These are phyloP conservation scores for Dipodomys ordii DNA, from an alignment of 2,113 vertebrate genomes.

Conservation along the genomic window DNA sequence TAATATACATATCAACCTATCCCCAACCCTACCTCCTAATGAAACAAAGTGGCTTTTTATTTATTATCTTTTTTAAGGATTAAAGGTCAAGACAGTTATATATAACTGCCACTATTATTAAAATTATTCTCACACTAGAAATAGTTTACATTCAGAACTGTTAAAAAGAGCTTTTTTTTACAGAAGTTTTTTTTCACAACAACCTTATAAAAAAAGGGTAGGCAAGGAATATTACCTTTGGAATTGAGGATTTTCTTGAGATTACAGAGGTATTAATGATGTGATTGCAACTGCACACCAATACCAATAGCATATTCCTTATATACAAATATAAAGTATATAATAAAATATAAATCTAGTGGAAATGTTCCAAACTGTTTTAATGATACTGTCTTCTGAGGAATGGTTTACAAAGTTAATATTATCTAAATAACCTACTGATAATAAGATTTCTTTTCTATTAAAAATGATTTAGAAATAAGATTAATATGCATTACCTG, in stretches of 20 bases:
- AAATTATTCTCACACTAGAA: conserved; percentile 42
- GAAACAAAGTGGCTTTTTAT: conserved; percentile 57
- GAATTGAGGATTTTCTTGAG: background rate
- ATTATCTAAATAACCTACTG: conserved; percentile 7
- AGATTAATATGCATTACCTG: background rate
- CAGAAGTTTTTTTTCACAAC: conserved; percentile 15
- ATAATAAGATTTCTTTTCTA: conserved; percentile 39
- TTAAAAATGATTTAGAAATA: conserved; percentile 14
- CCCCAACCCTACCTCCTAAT: background rate
- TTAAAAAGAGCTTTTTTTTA: conserved; percentile 13
- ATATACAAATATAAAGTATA: background rate
- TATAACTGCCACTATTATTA: conserved; percentile 54
- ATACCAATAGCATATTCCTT: conserved; percentile 23
- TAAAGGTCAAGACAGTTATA: conserved; percentile 43
- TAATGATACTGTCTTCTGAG: conserved; percentile 25
- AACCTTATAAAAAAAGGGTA: conserved; percentile 4
- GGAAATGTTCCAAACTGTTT: conserved; percentile 10
- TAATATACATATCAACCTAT: conserved; percentile 26
- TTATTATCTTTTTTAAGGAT: conserved; percentile 35
- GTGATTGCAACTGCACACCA: conserved; percentile 12
- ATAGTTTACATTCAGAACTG: conserved; percentile 35
- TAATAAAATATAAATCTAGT: background rate
- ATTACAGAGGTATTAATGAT: background rate
- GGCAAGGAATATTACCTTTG: background rate
- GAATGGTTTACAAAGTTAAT: background rate